Percentiles rank a stretch among this genome's conserved stretches.
These are phyloP conservation scores for Festucalex cinctus DNA, from an alignment of 2,113 vertebrate species.

Conservation along the genomic window DNA sequence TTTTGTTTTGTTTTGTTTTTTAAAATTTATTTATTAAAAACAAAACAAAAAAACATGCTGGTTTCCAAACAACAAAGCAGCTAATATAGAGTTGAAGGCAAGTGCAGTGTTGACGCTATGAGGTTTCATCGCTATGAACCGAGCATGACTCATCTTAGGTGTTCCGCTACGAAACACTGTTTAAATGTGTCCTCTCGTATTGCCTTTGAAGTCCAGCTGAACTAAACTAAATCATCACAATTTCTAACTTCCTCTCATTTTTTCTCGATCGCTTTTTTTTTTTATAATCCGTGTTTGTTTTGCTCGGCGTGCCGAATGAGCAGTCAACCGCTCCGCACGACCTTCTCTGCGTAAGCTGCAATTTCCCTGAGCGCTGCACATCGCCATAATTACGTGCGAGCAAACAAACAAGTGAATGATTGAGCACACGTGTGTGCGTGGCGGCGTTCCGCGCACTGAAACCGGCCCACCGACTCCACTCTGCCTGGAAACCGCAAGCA, in stretches of 20 bases:
- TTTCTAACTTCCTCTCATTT: background rate
- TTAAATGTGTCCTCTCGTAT: background rate
- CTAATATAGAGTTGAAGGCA: background rate
- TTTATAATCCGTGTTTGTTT: conserved; percentile 20
- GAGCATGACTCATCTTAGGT: background rate
- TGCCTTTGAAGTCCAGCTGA: background rate
- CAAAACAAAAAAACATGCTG: background rate
- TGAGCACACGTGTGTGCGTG: conserved; percentile 24
- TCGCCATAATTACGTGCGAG: conserved; percentile 44
- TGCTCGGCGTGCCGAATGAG: conserved; percentile 30
- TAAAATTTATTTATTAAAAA: no score
- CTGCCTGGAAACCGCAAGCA: background rate
- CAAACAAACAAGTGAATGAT: conserved; percentile 38
- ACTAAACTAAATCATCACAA: conserved; percentile 1
- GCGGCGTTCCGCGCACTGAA: background rate
- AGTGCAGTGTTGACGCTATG: background rate
- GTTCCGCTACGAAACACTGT: background rate
- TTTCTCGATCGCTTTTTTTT: background rate
- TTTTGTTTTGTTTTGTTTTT: background rate
- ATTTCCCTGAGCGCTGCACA: conserved; percentile 48
- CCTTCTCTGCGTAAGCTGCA: conserved; percentile 39
- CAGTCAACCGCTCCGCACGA: conserved; percentile 35
- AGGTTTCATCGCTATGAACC: background rate
- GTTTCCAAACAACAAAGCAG: background rate
- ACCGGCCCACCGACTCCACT: background rate